phyloP scores from a whole-genome alignment of 2,113 vertebrate genomes.

The Crypturellus undulatus region DNA sequence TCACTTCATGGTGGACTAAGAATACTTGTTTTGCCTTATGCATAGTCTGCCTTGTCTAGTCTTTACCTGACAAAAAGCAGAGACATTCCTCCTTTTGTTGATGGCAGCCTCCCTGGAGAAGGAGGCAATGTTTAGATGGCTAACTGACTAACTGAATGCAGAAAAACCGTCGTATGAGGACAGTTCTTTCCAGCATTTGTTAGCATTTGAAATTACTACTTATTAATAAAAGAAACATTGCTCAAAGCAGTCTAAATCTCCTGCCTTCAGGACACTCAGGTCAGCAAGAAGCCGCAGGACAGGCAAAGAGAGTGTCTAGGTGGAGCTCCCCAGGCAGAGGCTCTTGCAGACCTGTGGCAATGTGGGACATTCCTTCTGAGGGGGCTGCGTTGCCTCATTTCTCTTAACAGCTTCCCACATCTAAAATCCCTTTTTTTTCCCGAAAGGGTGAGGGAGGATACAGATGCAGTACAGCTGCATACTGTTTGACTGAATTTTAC shows the following conservation, averaged over 20 bases:
- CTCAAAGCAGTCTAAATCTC: background rate
- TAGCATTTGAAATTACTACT: background rate
- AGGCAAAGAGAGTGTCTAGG: background rate
- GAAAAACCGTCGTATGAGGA: background rate
- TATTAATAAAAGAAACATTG: background rate
- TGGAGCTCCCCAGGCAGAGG: background rate
- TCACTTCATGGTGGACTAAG: background rate
- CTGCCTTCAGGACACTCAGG: background rate
- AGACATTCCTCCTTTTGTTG: background rate
- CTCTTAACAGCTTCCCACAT: background rate
- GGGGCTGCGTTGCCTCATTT: background rate
- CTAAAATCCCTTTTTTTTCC: background rate
- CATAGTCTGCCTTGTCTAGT: background rate
- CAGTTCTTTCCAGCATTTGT: background rate
- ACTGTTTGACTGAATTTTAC: background rate
- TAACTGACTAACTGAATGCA: background rate
- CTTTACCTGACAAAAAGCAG: background rate
- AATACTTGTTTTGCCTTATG: background rate
- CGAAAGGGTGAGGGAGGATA: background rate
- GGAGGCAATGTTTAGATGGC: background rate
- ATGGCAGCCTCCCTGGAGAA: background rate
- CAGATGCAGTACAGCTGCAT: background rate
- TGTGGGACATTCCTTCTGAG: background rate
- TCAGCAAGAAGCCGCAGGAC: background rate
- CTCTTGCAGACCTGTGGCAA: background rate